Conservation (phyloP, 2,888 invertebrate species). For the Hylaea fasciaria region DNA sequence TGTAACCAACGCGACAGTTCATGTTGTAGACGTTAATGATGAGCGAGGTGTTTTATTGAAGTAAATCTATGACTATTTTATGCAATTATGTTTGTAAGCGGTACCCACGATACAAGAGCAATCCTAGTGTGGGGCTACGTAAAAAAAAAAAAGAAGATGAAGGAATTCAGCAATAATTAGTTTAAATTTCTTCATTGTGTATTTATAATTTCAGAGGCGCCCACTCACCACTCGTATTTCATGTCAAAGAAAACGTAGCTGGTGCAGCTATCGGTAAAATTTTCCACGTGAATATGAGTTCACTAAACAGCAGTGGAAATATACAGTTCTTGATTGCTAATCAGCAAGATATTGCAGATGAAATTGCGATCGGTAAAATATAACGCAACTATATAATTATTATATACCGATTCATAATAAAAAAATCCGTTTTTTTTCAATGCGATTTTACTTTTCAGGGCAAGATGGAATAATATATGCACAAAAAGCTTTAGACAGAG, state of each 20-base stretch:
- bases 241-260: constrained; percentile 90
- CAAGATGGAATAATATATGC: constrained; percentile 92
- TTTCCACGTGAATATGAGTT: constrained; percentile 83
- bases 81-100: no score
- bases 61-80: constrained; percentile 55
- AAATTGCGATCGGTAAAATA: constrained; percentile 89
- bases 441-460: constrained; percentile 55
- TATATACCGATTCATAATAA: neutral
- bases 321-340: constrained; percentile 92
- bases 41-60: constrained; percentile 88
- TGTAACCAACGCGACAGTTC: constrained; percentile 93
- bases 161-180: neutral
- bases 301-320: constrained; percentile 72
- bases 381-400: neutral
- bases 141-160: no score
- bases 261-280: constrained; percentile 90
- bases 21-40: constrained; percentile 91
- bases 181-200: constrained; percentile 6
- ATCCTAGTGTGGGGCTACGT: no score
- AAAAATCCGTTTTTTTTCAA: neutral
- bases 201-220: constrained; percentile 82
- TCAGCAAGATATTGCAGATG: constrained; percentile 91
- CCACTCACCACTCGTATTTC: constrained; percentile 89
- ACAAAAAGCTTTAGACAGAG: constrained; percentile 90
- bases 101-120: no score